These are phyloP conservation scores for Drosophila novamexicana DNA, from an alignment of 1,140 invertebrate species.

Conservation along the genomic window DNA sequence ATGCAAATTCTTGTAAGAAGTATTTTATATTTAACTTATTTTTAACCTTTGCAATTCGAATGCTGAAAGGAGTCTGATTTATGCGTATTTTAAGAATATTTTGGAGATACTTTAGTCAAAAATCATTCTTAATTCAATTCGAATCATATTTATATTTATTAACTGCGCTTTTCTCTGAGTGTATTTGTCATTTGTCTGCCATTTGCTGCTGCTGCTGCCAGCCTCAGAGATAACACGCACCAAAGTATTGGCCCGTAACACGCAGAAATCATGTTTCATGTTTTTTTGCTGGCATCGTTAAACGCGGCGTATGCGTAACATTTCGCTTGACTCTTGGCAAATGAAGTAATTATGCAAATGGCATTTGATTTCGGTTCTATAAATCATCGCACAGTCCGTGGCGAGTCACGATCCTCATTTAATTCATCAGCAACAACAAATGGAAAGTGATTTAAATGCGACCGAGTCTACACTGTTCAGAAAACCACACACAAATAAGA, in stretches of 20 bases:
- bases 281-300: slow-evolving; percentile 1
- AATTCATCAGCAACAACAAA: slow-evolving; percentile 24
- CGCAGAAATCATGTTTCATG: slow-evolving; percentile 53
- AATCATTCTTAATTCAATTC: neutral
- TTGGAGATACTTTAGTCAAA: no score
- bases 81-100: no score
- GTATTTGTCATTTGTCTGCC: slow-evolving; percentile 3
- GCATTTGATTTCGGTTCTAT: slow-evolving; percentile 66
- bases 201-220: neutral
- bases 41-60: no score
- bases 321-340: slow-evolving; percentile 39
- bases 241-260: slow-evolving; percentile 23
- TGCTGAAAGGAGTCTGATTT: no score
- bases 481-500: slow-evolving; percentile 16
- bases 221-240: slow-evolving; percentile 8
- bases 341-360: slow-evolving; percentile 80
- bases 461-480: slow-evolving; percentile 1
- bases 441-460: slow-evolving; percentile 1
- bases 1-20: no score
- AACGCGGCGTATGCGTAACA: slow-evolving; percentile 63
- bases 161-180: neutral
- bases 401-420: slow-evolving; percentile 70
- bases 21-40: no score
- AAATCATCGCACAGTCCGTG: slow-evolving; percentile 58
- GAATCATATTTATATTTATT: no score